These are phyloP conservation scores for Drosophila longiperda DNA, from an alignment of 2,888 invertebrate genomes.

Conservation along the genomic window DNA sequence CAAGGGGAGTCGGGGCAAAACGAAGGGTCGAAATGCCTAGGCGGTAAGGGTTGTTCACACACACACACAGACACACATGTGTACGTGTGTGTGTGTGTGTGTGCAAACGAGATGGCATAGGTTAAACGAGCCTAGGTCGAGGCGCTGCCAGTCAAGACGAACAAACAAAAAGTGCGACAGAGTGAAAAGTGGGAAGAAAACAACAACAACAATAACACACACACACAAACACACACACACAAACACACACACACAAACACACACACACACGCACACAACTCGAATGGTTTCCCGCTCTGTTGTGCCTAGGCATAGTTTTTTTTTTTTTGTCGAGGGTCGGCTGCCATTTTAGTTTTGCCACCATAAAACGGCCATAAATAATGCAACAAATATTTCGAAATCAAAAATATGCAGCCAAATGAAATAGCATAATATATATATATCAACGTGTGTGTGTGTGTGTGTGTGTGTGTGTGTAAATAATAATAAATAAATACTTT, in stretches of 20 bases:
- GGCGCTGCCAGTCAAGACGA: conserved; percentile 16
- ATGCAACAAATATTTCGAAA: conserved; percentile 24
- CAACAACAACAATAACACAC: not conserved
- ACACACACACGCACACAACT: not conserved
- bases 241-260: not conserved
- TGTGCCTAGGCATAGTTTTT: conserved; percentile 9
- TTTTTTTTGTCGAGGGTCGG: conserved; percentile 11
- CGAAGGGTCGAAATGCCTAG: conserved; percentile 26
- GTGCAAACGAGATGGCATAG: conserved; percentile 49
- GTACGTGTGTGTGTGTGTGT: not conserved
- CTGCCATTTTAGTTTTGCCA: conserved; percentile 50
- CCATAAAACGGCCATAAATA: conserved; percentile 35
- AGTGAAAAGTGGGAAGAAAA: conserved; percentile 17
- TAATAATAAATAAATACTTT: not conserved
- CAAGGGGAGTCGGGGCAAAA: conserved; percentile 7
- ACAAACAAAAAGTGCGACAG: conserved; percentile 22
- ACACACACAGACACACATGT: conserved; percentile 21
- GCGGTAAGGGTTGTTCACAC: conserved; percentile 63
- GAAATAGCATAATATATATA: not conserved
- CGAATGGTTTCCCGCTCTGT: not conserved
- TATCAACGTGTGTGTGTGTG: not conserved
- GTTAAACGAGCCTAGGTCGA: conserved; percentile 46
- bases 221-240: not conserved
- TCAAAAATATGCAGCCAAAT: not conserved
- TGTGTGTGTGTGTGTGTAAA: not conserved